Evolutionary conservation across 2,113 vertebrate species (phyloP).

Genomic region (Oryzias melastigma): DNA sequence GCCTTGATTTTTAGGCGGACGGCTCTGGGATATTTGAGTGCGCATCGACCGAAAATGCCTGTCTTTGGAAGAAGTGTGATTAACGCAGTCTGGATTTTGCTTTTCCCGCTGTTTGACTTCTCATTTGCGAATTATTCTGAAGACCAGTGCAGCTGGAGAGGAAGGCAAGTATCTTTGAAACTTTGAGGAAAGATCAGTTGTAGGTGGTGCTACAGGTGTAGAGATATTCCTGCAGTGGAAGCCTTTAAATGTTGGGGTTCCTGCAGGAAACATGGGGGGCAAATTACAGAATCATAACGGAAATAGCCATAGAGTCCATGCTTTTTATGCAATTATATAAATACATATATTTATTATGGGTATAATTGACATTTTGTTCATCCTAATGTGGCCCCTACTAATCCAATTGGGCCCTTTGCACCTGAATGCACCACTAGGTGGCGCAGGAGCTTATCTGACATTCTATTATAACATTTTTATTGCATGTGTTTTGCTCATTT

Average conservation of each 20-base stretch:
- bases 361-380: background rate
- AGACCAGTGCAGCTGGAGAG: slow-evolving; percentile 87
- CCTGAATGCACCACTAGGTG: slow-evolving; percentile 33
- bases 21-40: slow-evolving; percentile 22
- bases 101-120: slow-evolving; percentile 57
- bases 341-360: background rate
- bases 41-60: slow-evolving; percentile 52
- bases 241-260: slow-evolving; percentile 21
- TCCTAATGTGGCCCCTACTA: background rate
- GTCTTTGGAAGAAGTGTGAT: slow-evolving; percentile 42
- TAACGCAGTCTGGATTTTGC: slow-evolving; percentile 71
- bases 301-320: background rate
- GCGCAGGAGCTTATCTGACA: slow-evolving; percentile 11
- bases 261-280: slow-evolving; percentile 52
- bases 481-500: no score
- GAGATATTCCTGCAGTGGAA: background rate
- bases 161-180: slow-evolving; percentile 77
- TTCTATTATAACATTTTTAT: background rate
- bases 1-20: slow-evolving; percentile 1
- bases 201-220: slow-evolving; percentile 15
- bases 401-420: background rate
- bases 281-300: slow-evolving; percentile 14
- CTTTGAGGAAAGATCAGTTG: background rate
- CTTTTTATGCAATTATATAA: background rate
- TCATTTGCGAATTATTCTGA: slow-evolving; percentile 72